These are phyloP conservation scores for Aspidoscelis tigris DNA, from an alignment of 2,113 vertebrate species.

Conservation along the genomic window DNA sequence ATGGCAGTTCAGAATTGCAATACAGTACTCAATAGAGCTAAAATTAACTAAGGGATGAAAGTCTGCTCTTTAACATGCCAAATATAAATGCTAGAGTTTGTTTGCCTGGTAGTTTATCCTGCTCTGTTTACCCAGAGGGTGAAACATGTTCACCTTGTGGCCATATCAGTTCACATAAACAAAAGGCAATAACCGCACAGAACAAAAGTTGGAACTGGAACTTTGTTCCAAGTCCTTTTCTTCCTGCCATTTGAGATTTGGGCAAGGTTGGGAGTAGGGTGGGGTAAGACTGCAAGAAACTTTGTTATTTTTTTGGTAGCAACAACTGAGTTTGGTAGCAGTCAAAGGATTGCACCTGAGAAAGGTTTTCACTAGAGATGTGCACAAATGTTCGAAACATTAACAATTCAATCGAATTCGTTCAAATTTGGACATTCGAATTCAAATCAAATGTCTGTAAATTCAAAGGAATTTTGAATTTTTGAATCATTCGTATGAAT, in stretches of 20 bases:
- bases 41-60: background rate
- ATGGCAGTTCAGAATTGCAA: background rate
- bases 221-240: no score
- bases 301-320: background rate
- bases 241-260: background rate
- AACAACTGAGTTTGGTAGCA: background rate
- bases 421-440: no score
- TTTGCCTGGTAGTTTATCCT: no score
- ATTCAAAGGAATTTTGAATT: no score
- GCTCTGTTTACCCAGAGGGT: background rate
- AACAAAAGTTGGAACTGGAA: background rate
- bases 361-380: no score
- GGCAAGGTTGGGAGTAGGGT: background rate
- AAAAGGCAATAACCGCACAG: background rate
- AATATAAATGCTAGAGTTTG: background rate
- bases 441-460: no score
- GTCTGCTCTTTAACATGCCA: background rate
- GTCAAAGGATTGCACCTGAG: background rate
- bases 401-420: no score
- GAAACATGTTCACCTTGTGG: no score
- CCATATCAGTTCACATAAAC: no score
- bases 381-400: no score
- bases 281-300: no score
- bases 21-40: background rate
- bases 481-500: no score